These are phyloP conservation scores for Liodrosophila aerea DNA, from an alignment of 2,888 invertebrate species.

Conservation along the genomic window DNA sequence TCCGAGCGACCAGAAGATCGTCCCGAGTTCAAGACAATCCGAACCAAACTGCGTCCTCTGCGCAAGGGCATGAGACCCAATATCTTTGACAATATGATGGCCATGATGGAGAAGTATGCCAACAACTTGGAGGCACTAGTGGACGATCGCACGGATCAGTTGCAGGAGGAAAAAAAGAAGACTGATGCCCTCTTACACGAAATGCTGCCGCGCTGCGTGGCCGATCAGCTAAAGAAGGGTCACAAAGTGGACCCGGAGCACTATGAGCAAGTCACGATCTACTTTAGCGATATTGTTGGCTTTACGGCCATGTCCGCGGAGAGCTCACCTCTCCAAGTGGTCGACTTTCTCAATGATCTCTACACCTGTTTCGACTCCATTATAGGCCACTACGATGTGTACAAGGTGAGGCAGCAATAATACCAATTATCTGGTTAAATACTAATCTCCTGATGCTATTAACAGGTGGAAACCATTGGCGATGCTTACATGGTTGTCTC, in stretches of 20 bases:
- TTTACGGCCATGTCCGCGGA: slow-evolving; percentile 96
- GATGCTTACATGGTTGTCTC: slow-evolving; percentile 97
- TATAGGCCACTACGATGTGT: slow-evolving; percentile 95
- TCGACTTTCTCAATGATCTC: slow-evolving; percentile 95
- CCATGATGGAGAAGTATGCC: slow-evolving; percentile 98
- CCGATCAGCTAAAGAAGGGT: slow-evolving; percentile 94
- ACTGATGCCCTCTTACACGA: slow-evolving; percentile 94
- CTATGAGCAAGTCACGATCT: slow-evolving; percentile 93
- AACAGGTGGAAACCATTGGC: slow-evolving; percentile 90
- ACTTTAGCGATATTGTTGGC: slow-evolving; percentile 97
- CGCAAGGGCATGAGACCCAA: slow-evolving; percentile 97
- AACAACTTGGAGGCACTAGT: slow-evolving; percentile 96
- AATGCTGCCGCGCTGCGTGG: slow-evolving; percentile 95
- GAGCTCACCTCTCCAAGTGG: slow-evolving; percentile 94
- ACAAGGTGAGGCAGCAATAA: slow-evolving; percentile 86
- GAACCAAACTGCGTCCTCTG: slow-evolving; percentile 90
- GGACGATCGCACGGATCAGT: slow-evolving; percentile 95
- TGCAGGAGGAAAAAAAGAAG: slow-evolving; percentile 98
- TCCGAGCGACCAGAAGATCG: slow-evolving; percentile 89
- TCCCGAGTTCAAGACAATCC: slow-evolving; percentile 92
- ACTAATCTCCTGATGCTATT: not conserved
- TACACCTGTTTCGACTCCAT: slow-evolving; percentile 98
- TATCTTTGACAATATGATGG: slow-evolving; percentile 98
- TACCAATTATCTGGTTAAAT: not conserved
- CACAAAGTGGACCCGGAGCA: slow-evolving; percentile 94